Evolutionary conservation across 2,888 invertebrate genomes (phyloP), one percentile per base, ranked within the genome.

Genomic region (Clistopyga incitator): DNA sequence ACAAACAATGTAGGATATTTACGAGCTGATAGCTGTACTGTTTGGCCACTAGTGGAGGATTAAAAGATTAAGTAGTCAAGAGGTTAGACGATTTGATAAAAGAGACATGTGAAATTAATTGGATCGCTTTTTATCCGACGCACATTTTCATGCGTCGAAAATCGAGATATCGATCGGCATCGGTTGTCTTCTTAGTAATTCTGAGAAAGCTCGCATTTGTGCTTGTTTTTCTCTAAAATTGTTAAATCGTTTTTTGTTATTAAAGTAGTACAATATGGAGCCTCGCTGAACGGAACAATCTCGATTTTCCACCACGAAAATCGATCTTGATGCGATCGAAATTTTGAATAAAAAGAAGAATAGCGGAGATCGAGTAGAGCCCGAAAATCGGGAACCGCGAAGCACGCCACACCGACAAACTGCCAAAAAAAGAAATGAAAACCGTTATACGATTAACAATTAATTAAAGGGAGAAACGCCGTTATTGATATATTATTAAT

Each of bases 401-500:
- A 50, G 65, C 54, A 56, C 76, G 70, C 70, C 81, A 84, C 75
- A 81, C 78, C 78, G 86, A 85, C 70, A 59, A 79, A 84, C 74
- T 81, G 84, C 84, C 84, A 84, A 84, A 84, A 71, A 68, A 42
- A 61, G 47, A 61, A 72, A 70, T 25, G 59, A 85, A 88, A 87
- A 86, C 82, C 85, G 85, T 87, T 86, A 86, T 87, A 90, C 88
- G 86, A 88, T 86, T 85, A 88, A 89, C 79, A 86, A 85, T 84
- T 85, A 87, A 88, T 84, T 78, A 85, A 84, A 84, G 80, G 67
- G 67, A 86, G 82, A 83, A 86, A 87, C 85, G 89, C 87, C 90
- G 88, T 88, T 87, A 85, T 88, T 88, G 84, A 86, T 82, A 86
- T 80, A 90, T 88, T 90, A 92, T 89, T 90, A 89, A 89, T 89